These are phyloP conservation scores for Planiliza haematocheilus DNA, from an alignment of 2,113 vertebrate species.

Conservation along the genomic window DNA sequence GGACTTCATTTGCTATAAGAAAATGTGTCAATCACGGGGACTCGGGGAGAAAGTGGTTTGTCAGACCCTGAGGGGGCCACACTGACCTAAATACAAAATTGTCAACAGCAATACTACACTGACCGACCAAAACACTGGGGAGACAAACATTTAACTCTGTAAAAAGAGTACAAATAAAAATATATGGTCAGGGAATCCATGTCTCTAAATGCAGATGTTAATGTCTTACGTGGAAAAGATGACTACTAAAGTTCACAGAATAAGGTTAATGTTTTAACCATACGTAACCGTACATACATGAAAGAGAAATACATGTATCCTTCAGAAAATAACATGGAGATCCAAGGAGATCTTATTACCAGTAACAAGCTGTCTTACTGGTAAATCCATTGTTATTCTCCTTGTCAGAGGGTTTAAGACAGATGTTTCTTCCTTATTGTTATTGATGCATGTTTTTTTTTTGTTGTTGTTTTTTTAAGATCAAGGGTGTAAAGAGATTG, in stretches of 20 bases:
- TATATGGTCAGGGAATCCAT: neutral
- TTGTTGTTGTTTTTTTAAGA: no score
- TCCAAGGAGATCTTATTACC: neutral
- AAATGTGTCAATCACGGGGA: constrained; percentile 82
- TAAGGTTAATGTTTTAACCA: no score
- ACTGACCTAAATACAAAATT: constrained; percentile 86
- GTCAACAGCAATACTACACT: constrained; percentile 77
- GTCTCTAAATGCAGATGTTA: constrained; percentile 1
- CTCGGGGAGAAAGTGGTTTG: constrained; percentile 80
- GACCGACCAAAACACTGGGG: constrained; percentile 64
- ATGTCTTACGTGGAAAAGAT: constrained; percentile 16
- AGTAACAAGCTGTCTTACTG: constrained; percentile 35
- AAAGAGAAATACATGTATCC: constrained; percentile 1
- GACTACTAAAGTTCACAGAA: neutral
- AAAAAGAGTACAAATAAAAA: constrained; percentile 25
- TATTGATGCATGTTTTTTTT: constrained; percentile 41
- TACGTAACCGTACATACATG: no score
- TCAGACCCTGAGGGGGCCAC: constrained; percentile 81
- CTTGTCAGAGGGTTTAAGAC: constrained; percentile 11
- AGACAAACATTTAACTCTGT: constrained; percentile 63
- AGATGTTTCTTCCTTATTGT: constrained; percentile 54
- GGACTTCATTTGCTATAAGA: constrained; percentile 80
- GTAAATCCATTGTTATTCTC: constrained; percentile 50
- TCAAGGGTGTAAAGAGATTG: constrained; percentile 35
- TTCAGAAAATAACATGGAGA: neutral